Evolutionary conservation across 2,888 invertebrate genomes (phyloP).

Genomic region (Asteroscopus sphinx): DNA sequence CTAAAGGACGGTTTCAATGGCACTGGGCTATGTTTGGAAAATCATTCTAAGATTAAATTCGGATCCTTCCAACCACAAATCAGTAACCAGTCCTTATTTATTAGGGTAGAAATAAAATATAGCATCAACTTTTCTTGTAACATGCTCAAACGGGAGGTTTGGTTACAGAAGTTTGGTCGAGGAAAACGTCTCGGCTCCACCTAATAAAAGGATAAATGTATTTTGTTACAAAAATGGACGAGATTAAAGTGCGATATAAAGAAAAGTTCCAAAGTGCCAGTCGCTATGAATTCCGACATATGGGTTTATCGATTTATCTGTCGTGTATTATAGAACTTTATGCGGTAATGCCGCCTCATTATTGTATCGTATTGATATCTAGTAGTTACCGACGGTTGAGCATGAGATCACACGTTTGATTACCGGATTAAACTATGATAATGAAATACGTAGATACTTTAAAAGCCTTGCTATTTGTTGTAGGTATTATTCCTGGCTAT

Average conservation of each 20-base stretch:
- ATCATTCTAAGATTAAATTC: slow-evolving; percentile 56
- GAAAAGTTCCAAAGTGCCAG: slow-evolving; percentile 28
- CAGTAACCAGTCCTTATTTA: slow-evolving; percentile 57
- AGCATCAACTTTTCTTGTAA: slow-evolving; percentile 60
- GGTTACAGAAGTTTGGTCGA: slow-evolving; percentile 48
- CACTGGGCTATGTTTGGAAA: slow-evolving; percentile 46
- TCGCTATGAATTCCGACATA: slow-evolving; percentile 26
- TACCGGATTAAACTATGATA: too few species aligned
- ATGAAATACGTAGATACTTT: too few species aligned
- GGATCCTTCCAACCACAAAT: slow-evolving; percentile 54
- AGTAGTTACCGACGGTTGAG: not conserved
- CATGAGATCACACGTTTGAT: not conserved
- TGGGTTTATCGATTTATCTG: slow-evolving; percentile 34
- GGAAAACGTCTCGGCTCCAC: slow-evolving; percentile 40
- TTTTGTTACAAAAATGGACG: slow-evolving; percentile 41
- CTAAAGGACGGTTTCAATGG: slow-evolving; percentile 30
- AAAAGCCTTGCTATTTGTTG: too few species aligned
- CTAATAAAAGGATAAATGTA: slow-evolving; percentile 44
- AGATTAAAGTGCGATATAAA: slow-evolving; percentile 43
- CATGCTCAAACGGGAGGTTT: slow-evolving; percentile 52
- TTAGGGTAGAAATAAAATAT: slow-evolving; percentile 61
- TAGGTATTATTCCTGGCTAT: too few species aligned
- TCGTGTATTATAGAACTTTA: not conserved
- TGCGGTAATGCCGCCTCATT: not conserved
- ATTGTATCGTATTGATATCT: not conserved